phyloP scores from a whole-genome alignment of 2,113 vertebrate species.

The Oxyruncus cristatus region DNA sequence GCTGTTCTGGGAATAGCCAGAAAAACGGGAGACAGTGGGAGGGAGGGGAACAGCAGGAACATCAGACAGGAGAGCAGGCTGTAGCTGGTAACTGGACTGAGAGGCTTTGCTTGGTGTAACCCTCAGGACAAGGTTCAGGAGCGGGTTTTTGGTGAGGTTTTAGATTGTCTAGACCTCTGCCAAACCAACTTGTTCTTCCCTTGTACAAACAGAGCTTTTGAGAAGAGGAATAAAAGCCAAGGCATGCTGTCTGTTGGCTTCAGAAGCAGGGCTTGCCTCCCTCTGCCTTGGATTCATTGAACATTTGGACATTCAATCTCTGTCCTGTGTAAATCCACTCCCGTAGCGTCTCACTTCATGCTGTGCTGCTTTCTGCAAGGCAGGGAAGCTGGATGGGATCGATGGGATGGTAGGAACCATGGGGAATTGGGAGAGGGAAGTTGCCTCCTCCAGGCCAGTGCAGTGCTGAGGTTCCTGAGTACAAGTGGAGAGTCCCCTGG shows the following conservation, averaged over 20 bases:
- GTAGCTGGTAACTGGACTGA: neutral
- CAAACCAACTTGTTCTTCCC: neutral
- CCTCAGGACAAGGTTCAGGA: neutral
- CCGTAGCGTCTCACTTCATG: neutral
- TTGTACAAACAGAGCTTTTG: neutral
- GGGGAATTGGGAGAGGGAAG: neutral
- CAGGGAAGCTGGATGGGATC: neutral
- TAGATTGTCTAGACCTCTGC: neutral
- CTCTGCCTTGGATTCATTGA: neutral
- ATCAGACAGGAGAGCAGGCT: neutral
- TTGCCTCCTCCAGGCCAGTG: neutral
- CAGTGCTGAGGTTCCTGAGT: neutral
- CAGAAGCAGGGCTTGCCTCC: neutral
- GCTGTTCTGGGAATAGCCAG: neutral
- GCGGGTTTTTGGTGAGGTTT: neutral
- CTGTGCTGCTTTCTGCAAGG: neutral
- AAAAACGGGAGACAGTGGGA: neutral
- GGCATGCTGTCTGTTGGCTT: neutral
- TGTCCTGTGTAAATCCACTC: neutral
- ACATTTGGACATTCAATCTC: neutral
- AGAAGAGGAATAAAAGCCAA: neutral
- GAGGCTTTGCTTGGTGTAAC: neutral
- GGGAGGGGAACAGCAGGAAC: neutral
- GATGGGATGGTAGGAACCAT: neutral
- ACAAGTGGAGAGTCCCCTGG: neutral